Conservation (phyloP, 37 sponge, comb jelly and placozoan genomes). For the Hormiphora californensis region DNA sequence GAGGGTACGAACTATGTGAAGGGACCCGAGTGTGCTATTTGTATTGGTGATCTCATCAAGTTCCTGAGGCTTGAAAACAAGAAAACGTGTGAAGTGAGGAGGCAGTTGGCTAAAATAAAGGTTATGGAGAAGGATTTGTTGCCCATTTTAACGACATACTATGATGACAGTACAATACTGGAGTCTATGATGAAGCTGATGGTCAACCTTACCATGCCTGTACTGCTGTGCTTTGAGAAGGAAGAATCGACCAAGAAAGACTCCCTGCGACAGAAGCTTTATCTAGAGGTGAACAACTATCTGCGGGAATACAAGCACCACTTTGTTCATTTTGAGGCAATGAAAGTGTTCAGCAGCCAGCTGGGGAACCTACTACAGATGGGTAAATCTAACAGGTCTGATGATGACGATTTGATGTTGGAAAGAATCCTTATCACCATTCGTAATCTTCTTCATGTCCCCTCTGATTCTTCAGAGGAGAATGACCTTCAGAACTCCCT, state of each 20-base stretch:
- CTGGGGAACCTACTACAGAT: not conserved
- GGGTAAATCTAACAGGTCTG: conserved; percentile 37
- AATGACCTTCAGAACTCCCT: conserved; percentile 7
- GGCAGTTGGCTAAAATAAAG: conserved; percentile 9
- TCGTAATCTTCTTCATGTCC: conserved; percentile 44
- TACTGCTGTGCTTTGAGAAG: conserved; percentile 16
- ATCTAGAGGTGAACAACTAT: not conserved
- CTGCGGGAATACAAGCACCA: not conserved
- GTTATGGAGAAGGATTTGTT: conserved; percentile 39
- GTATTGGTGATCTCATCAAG: conserved; percentile 30
- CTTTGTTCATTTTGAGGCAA: not conserved
- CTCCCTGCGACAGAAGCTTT: not conserved
- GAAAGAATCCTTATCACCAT: conserved; percentile 43
- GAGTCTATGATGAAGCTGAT: conserved; percentile 9
- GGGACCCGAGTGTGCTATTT: conserved; percentile 33
- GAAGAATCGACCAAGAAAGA: not conserved
- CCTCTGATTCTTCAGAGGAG: conserved; percentile 21
- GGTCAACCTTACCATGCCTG: conserved; percentile 40
- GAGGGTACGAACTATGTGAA: not conserved
- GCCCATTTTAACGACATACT: not conserved
- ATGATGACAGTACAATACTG: not conserved
- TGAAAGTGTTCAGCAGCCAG: conserved; percentile 50
- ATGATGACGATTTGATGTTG: conserved; percentile 49
- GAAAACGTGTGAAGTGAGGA: conserved; percentile 40
- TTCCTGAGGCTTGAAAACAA: conserved; percentile 27